Evolutionary conservation across 2,888 invertebrate species (phyloP), one percentile per base, ranked within the genome.

Genomic region (Napeogenes sylphis): DNA sequence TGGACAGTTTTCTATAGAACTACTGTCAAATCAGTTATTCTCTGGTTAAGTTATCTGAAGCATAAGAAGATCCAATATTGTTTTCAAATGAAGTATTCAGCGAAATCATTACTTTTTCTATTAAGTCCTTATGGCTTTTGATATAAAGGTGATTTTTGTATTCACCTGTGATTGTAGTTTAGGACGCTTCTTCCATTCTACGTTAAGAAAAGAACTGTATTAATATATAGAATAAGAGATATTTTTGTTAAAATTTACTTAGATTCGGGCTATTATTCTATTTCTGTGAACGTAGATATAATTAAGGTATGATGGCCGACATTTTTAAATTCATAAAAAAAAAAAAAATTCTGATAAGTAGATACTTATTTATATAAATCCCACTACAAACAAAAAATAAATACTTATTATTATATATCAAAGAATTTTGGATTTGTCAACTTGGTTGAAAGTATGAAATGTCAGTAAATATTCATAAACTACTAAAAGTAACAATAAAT

Each of bases 141-240:
- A 30, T 2, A 51, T 51, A 51, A 51, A 6, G 55, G 55, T 51
- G 51, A n/a, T 51, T 30, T 51, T 30, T 51, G 51, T 30, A 51
- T 30, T 42, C 13, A 47, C 38, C 55, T 45, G 38, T 32, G 45
- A 55, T 54, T 12, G 35, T 38, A 58, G 45, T 54, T 55, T 53
- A 61, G 56, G 56, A 61, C 47, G 69, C 64, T 68, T 70, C 70
- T 70, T 70, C 70, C 70, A 70, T 68, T 67, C 68, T 66, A 65
- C 67, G 65, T 65, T 67, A 63, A 68, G 64, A 55, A 67, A 65
- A 67, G 67, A 67, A 65, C 58, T 65, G 65, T 67, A 67, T 65
- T 67, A 67, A 65, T 67, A 67, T 67, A 67, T 67, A 65, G 65
- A 14, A 21, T 67, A 67, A 67, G 67, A 61, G 63, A 65, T 67